phyloP scores from a whole-genome alignment of 2,113 vertebrate genomes.

The Equus quagga region DNA sequence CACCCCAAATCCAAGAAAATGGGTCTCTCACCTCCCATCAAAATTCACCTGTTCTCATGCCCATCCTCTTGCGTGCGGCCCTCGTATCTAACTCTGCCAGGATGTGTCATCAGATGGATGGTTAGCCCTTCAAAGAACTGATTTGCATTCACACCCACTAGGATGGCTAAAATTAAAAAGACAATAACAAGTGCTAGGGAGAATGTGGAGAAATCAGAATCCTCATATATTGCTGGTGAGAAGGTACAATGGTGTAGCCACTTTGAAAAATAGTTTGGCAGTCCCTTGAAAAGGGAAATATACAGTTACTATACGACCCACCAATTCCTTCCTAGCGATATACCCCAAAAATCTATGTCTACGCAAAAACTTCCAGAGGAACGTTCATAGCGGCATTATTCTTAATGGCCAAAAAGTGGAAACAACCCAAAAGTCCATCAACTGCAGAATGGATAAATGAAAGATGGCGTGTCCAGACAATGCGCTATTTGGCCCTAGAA shows the following conservation, averaged over 20 bases:
- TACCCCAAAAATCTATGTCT: neutral
- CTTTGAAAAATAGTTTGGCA: neutral
- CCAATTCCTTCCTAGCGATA: neutral
- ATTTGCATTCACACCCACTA: neutral
- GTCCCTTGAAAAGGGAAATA: neutral
- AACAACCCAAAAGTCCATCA: neutral
- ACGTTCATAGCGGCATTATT: neutral
- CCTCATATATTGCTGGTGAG: neutral
- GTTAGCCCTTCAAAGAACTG: neutral
- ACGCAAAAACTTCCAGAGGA: neutral
- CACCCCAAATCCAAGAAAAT: neutral
- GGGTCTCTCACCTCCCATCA: neutral
- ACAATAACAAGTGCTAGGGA: neutral
- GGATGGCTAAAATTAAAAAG: neutral
- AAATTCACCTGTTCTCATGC: neutral
- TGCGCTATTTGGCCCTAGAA: neutral
- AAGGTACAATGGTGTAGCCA: neutral
- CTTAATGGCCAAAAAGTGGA: neutral
- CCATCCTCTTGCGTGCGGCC: too few species aligned
- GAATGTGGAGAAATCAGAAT: neutral
- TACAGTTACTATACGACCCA: neutral
- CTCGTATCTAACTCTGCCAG: neutral
- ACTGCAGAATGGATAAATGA: neutral
- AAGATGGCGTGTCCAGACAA: neutral
- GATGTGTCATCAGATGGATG: neutral